Percentiles rank a stretch among this genome's conserved stretches.
Evolutionary conservation across 2,113 vertebrate species (phyloP).

Genomic region (Anolis sagrei): DNA sequence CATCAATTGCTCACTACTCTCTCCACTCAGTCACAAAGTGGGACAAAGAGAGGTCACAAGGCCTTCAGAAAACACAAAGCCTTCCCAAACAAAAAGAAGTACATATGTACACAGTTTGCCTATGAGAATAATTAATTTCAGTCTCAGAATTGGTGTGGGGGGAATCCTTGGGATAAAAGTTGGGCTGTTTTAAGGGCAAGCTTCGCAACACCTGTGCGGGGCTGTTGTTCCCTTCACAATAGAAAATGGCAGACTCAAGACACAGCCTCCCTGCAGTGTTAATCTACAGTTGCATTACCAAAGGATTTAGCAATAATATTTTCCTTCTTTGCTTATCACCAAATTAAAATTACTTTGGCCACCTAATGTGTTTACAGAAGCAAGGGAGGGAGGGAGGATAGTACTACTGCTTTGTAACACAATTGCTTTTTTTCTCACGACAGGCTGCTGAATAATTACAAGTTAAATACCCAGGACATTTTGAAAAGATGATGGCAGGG

Average conservation of each 20-base stretch:
- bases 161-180: neutral
- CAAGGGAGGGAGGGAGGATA: neutral
- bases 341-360: slow-evolving; percentile 40
- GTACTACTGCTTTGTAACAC: slow-evolving; percentile 24
- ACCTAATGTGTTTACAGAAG: slow-evolving; percentile 19
- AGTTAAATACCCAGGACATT: slow-evolving; percentile 43
- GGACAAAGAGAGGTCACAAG: neutral
- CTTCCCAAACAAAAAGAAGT: neutral
- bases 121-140: neutral
- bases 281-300: neutral
- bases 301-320: neutral
- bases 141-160: neutral
- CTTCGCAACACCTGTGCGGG: neutral
- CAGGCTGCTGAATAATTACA: slow-evolving; percentile 2
- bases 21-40: neutral
- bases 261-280: neutral
- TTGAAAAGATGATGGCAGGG: slow-evolving; percentile 19
- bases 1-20: too few relatives aligned
- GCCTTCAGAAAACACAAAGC: neutral
- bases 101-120: too few relatives aligned
- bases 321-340: slow-evolving; percentile 32
- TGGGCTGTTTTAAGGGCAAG: neutral
- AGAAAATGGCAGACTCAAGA: neutral
- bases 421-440: slow-evolving; percentile 35
- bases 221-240: neutral